Conservation (phyloP, 1,140 invertebrate genomes). For the Drepana arcuata region DNA sequence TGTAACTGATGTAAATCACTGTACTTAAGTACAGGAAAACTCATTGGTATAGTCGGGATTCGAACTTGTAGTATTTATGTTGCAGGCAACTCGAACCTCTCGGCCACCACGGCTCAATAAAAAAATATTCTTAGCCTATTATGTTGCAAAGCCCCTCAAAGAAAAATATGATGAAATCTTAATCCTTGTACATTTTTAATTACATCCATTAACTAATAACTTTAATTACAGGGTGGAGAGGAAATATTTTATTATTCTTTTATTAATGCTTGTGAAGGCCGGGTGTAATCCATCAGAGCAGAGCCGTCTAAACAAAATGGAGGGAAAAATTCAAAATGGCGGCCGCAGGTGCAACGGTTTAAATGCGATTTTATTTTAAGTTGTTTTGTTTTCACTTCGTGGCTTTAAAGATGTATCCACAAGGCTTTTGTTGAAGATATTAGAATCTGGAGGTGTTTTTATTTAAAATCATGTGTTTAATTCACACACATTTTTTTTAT, state of each 20-base stretch:
- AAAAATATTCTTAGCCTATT: too few relatives aligned
- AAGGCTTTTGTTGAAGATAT: too few relatives aligned
- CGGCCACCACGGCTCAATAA: too few relatives aligned
- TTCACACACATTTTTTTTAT: neutral
- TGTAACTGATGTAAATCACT: conserved; percentile 4
- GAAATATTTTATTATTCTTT: conserved; percentile 49
- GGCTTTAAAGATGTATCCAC: too few relatives aligned
- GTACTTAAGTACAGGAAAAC: too few relatives aligned
- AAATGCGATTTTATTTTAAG: conserved; percentile 12
- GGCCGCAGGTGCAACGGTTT: conserved; percentile 32
- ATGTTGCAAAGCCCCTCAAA: conserved; percentile 28
- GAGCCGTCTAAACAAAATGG: conserved; percentile 20
- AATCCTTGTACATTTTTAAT: conserved; percentile 40
- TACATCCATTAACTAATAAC: conserved; percentile 44
- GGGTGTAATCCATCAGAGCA: conserved; percentile 50
- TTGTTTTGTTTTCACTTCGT: conserved; percentile 14
- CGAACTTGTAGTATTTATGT: too few relatives aligned
- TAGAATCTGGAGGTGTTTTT: too few relatives aligned
- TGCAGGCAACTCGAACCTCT: too few relatives aligned
- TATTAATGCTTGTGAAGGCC: conserved; percentile 45
- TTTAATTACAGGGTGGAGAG: conserved; percentile 38
- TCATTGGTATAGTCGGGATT: too few relatives aligned
- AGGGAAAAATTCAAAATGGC: conserved; percentile 29
- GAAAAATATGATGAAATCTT: conserved; percentile 48
- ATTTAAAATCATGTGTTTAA: neutral